Percentiles rank a stretch among this genome's conserved stretches.
Conservation (phyloP, 1,140 invertebrate genomes). For the Drosophila sturtevanti region DNA sequence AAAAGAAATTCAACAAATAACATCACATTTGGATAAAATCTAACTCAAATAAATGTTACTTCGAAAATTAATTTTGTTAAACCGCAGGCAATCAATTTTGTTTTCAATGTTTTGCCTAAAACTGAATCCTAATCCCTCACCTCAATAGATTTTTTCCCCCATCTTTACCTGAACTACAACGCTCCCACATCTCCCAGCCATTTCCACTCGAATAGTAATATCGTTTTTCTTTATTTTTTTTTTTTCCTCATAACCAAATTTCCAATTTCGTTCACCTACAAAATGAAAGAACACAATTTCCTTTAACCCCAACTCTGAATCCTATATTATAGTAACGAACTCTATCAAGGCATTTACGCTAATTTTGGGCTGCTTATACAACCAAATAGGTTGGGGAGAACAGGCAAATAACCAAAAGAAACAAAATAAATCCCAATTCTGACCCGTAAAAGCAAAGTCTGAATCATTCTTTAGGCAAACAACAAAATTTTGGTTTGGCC, state of each 20-base stretch:
- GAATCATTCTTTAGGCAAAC: conserved; percentile 15
- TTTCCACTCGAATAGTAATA: background rate
- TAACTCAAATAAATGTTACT: background rate
- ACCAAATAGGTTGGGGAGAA: conserved; percentile 23
- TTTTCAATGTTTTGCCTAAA: background rate
- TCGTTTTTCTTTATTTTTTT: background rate
- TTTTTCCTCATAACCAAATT: conserved; percentile 10
- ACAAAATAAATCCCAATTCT: conserved; percentile 45
- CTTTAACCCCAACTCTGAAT: background rate
- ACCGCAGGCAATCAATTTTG: conserved; percentile 1
- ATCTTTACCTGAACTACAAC: background rate
- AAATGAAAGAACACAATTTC: conserved; percentile 24
- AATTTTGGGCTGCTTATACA: conserved; percentile 50
- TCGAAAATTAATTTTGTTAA: background rate
- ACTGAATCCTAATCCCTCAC: background rate
- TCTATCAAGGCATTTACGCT: conserved; percentile 64
- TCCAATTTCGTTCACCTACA: conserved; percentile 7
- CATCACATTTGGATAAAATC: background rate
- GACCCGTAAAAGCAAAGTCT: conserved; percentile 18
- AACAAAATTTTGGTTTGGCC: conserved; percentile 6
- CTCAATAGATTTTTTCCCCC: background rate
- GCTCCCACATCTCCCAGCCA: background rate
- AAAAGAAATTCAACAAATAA: background rate
- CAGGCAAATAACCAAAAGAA: conserved; percentile 12
- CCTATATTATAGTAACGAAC: conserved; percentile 16